These are phyloP conservation scores for Eupithecia subumbrata DNA, from an alignment of 2,888 invertebrate species.

Conservation along the genomic window DNA sequence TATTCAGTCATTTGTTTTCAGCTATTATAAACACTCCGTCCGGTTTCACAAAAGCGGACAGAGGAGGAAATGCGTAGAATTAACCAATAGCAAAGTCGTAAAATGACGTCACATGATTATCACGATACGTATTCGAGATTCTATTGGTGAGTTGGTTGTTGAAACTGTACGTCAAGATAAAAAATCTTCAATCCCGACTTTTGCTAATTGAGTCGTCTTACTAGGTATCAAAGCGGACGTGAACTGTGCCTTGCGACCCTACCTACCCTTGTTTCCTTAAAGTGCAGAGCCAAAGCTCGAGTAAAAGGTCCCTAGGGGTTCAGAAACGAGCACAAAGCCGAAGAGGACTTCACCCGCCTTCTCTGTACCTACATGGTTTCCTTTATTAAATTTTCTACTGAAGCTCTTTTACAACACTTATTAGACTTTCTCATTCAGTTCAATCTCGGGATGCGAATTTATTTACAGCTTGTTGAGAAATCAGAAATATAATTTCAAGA, in stretches of 20 bases:
- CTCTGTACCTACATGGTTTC: conserved; percentile 21
- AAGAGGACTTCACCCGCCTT: conserved; percentile 17
- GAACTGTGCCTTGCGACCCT: conserved; percentile 15
- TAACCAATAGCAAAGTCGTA: background rate
- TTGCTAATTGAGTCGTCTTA: conserved; percentile 6
- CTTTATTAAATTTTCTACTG: conserved; percentile 17
- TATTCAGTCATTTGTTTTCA: conserved; percentile 34
- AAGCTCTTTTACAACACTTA: conserved; percentile 4
- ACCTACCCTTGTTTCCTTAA: conserved; percentile 21
- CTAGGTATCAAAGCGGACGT: background rate
- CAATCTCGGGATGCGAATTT: conserved; percentile 1
- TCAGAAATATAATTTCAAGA: background rate
- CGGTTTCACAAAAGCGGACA: background rate
- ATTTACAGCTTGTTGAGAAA: background rate
- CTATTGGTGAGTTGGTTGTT: background rate
- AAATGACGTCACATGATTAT: background rate
- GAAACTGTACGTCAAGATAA: background rate
- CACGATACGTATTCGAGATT: background rate
- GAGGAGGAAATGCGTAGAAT: background rate
- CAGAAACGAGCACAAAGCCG: conserved; percentile 21
- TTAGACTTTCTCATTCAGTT: conserved; percentile 4
- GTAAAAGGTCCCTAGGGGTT: conserved; percentile 22
- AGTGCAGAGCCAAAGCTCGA: conserved; percentile 27
- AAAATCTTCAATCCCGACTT: background rate
- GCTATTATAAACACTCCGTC: conserved; percentile 2